Base-by-base conservation (phyloP, 2,797 vertebrate species). In the Heterohyrax brucei region DNA sequence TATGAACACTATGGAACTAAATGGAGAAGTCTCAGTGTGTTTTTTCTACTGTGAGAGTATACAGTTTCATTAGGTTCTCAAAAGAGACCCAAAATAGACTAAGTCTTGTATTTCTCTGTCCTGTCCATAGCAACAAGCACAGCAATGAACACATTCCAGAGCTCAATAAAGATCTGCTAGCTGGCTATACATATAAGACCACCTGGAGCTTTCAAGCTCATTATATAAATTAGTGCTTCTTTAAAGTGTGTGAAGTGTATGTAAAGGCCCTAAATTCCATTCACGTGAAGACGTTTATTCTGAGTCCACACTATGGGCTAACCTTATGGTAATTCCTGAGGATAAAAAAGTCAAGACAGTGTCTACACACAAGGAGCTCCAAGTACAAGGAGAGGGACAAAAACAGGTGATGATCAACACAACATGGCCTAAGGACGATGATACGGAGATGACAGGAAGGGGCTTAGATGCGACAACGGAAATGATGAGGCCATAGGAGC, bases 11-110 rank as follows among this genome's bases (percentile, higher is more conserved):
- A 87, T 1, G 2, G 84, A 95, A 93, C 91, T 78, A 78, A 89
- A 87, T 33, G 33, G 44, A 89, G 6, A 76, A 59, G 80, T 64
- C 33, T 61, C 33, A 39, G 28, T 53, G 13, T 81, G 10, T 46
- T 59, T 90, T 87, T 87, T 75, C 61, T 46, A 78, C 39, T 72
- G 24, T 79, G 3, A 93, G 14, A 28, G 33, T 62, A 81, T 89
- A 78, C 39, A 87, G 59, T 56, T 87, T 89, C 81, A 93, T 19
- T 53, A 85, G 53, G 75, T 80, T 93, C 89, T 94, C 92, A 92
- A 94, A 85, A 93, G 78, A 26, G 33, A 95, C 64, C 48, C 81
- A 62, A 64, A 90, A 81, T 44, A 91, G 72, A 50, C 44, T 70
- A 82, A 75, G 39, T 77, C 68, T 87, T 90, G 4, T 46, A 53